Base-by-base conservation (phyloP, 2,888 invertebrate genomes). In the Autographa pulchrina region DNA sequence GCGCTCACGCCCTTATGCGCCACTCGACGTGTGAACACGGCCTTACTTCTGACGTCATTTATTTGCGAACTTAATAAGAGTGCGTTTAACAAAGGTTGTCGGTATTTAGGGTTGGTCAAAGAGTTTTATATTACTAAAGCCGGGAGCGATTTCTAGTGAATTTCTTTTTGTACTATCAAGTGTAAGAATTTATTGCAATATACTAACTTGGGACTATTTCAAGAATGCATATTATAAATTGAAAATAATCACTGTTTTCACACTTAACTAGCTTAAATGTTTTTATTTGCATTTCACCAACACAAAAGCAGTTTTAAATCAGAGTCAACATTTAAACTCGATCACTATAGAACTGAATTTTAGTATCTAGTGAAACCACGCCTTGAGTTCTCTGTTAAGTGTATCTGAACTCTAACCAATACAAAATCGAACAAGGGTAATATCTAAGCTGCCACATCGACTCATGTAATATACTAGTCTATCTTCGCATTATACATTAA, bases 1-100 rank as follows among this genome's bases (percentile, higher is more conserved):
- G 75, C 68, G 70, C 73, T 64, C 69, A 67, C 69, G 32, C 78
- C 74, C 65, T 72, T 74, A 65, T 70, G 58, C 48, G 60, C 66
- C 71, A 63, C 72, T 72, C 62, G 58, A 11, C 14, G 60, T 74
- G 75, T 70, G 77, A 61, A 73, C 74, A 52, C 54, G 72, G 68
- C 80, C 69, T 75, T 75, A 75, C 41, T 11, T 67, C 25, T 59
- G 68, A 67, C 72, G 69, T 58, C 60, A 72, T 62, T 68, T 69
- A 65, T 67, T 65, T 58, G 60, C 68, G 56, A 73, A 70, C 62
- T 62, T 73, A 75, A 64, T 76, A 73, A 48, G 68, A 61, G 48
- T 59, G 66, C 65, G 20, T 68, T 77, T 61, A 65, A 60, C 73
- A 76, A 76, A 72, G 70, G 61, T 43, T 65, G 61, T 18, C 52